These are phyloP conservation scores for Xerus inauris DNA, from an alignment of 2,113 vertebrate genomes.

Conservation along the genomic window DNA sequence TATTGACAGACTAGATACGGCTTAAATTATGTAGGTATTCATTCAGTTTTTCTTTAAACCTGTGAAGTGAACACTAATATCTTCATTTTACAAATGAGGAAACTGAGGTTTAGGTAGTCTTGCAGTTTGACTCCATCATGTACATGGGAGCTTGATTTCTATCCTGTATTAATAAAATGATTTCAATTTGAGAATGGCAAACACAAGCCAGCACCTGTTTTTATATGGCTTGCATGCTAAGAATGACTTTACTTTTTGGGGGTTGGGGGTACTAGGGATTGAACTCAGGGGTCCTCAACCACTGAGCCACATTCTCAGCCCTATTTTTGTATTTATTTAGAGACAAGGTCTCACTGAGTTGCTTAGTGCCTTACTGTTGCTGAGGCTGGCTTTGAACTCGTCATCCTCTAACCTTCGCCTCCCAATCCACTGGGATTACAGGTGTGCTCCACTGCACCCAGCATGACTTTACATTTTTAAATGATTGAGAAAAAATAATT, in stretches of 20 bases:
- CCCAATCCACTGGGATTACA: no score
- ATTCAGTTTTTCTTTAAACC: neutral
- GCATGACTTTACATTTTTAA: neutral
- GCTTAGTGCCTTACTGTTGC: no score
- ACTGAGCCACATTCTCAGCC: no score
- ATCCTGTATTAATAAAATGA: neutral
- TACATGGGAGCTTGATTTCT: constrained; percentile 4
- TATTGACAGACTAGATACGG: neutral
- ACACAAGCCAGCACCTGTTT: neutral
- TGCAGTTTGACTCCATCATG: neutral
- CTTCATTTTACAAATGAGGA: constrained; percentile 10
- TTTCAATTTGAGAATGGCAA: neutral
- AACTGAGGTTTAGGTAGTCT: neutral
- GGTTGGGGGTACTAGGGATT: no score
- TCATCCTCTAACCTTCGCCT: no score
- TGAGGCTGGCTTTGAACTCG: no score
- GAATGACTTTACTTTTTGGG: neutral
- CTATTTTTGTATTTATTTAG: no score
- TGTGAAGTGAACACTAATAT: neutral
- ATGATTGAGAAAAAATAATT: constrained; percentile 33
- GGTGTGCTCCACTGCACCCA: no score
- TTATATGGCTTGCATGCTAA: neutral
- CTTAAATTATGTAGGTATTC: neutral
- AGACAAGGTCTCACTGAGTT: no score
- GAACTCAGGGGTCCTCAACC: no score